Percentiles rank a stretch among this genome's conserved stretches.
phyloP scores from a whole-genome alignment of 64 coral and sea anemone genomes.

The Porites lutea region DNA sequence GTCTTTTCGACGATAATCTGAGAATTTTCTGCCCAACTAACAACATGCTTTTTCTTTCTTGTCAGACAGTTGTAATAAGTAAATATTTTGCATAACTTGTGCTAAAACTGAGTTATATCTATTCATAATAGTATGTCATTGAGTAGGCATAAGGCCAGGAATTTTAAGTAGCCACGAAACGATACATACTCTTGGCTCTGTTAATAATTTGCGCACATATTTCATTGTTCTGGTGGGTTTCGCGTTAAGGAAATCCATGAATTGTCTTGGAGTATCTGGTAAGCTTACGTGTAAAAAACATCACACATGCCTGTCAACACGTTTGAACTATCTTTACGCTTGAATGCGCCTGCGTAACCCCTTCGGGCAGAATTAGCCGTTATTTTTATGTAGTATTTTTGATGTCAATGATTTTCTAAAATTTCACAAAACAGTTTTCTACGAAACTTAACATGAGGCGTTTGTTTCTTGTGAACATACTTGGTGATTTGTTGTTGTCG shows the following conservation, averaged over 20 bases:
- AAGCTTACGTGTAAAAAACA: neutral
- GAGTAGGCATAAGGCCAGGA: neutral
- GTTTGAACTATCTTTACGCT: conserved; percentile 12
- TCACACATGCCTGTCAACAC: conserved; percentile 29
- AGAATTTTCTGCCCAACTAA: neutral
- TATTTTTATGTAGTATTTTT: neutral
- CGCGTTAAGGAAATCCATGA: neutral
- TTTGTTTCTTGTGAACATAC: neutral
- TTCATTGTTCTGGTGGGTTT: neutral
- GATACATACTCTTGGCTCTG: neutral
- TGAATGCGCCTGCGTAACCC: neutral
- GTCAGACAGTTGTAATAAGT: neutral
- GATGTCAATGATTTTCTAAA: conserved; percentile 7
- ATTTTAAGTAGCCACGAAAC: neutral
- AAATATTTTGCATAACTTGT: neutral
- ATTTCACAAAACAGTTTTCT: neutral
- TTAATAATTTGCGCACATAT: neutral
- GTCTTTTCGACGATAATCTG: neutral
- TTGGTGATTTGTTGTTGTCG: neutral
- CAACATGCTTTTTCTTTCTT: neutral
- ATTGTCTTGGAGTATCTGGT: neutral
- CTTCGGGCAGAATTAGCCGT: neutral
- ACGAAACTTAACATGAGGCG: neutral
- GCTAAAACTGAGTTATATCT: neutral
- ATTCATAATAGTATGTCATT: neutral